Base-by-base conservation (phyloP, 2,797 vertebrate species). In the Argya squamiceps region DNA sequence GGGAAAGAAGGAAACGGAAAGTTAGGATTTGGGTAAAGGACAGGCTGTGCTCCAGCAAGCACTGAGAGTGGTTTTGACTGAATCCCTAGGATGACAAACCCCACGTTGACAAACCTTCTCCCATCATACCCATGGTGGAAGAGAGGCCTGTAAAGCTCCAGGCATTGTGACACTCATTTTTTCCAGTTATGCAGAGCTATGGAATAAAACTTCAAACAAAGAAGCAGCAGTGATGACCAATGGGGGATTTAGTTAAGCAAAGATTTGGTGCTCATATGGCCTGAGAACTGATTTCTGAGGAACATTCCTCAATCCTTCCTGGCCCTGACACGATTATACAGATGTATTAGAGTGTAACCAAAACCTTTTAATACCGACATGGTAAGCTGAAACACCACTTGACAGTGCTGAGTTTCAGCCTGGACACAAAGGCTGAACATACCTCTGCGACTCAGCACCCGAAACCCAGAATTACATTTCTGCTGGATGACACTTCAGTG, bases 401-500 rank as follows among this genome's bases (percentile, higher is more conserved):
- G 76, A 91, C 84, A 94, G 80, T 44, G 55, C 62, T 8, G 84
- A 94, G 91, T 94, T 96, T 96, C 96, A 97, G 84, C 52, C 91
- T 92, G 60, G 93, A 84, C 79, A 91, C 85, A 96, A 94, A 96
- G 85, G 94, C 89, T 50, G 89, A 97, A 55, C 78, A 79, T 69
- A 80, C 70, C 67, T 80, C 84, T 67, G 84, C 50, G 2, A 79
- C 88, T 95, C 89, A 87, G 82, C 90, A 88, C 76, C 90, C 5
- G 8, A 96, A 91, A 90, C 91, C 85, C 95, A 95, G 92, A 94
- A 93, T 94, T 77, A 59, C 93, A 81, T 97, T 96, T 92, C 95
- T 96, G 53, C 86, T 93, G 86, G 94, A 96, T 96, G 97, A 93
- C 91, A 96, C 93, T 81, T 82, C 49, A 77, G 83, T 8, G 67